Percentiles rank a stretch among this genome's conserved stretches.
Conservation (phyloP, 2,797 vertebrate species). For the Sebastes miniatus region DNA sequence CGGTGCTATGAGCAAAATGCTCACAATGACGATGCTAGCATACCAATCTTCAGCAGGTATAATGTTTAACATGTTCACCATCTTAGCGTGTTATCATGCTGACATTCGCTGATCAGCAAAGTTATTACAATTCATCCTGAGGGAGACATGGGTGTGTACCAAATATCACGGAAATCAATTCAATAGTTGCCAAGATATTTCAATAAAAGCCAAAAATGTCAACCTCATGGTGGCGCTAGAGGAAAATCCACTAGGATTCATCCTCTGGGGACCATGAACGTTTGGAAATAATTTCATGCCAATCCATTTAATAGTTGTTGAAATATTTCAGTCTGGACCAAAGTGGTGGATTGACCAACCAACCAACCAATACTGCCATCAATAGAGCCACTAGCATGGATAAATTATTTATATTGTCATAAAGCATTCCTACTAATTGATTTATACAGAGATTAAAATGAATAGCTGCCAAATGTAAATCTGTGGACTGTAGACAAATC, state of each 20-base stretch:
- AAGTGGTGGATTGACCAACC: neutral
- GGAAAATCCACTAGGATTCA: neutral
- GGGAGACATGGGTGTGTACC: neutral
- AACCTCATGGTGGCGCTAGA: neutral
- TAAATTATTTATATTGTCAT: neutral
- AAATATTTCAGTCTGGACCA: neutral
- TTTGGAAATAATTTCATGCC: neutral
- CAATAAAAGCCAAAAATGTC: neutral
- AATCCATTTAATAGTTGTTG: neutral
- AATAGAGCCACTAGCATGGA: neutral
- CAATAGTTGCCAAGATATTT: neutral
- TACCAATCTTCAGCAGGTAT: neutral
- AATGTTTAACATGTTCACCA: neutral
- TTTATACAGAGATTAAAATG: neutral
- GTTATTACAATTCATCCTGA: too few species aligned
- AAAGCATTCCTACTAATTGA: neutral
- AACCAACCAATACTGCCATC: neutral
- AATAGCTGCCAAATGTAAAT: neutral
- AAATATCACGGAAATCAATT: neutral
- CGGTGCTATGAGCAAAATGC: neutral
- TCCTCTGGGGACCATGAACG: neutral
- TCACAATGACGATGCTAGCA: neutral
- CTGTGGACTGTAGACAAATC: neutral
- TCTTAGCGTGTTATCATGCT: neutral
- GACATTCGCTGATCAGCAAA: neutral